phyloP scores from a whole-genome alignment of 1,140 invertebrate species.

The Pogonomyrmex barbatus region DNA sequence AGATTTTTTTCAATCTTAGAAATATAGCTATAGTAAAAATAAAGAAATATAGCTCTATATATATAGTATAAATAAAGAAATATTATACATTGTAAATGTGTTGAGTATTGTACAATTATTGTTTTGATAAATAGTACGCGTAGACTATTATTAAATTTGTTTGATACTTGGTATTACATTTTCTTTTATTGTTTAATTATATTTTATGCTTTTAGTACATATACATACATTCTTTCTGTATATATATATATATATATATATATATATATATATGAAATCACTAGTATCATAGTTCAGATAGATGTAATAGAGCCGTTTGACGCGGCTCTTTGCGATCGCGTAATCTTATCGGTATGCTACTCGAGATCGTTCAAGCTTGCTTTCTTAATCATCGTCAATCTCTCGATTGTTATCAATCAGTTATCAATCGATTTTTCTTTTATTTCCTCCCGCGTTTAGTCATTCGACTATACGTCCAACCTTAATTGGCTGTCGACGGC shows the following conservation, averaged over 20 bases:
- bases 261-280: not conserved
- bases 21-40: no score
- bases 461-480: slow-evolving; percentile 37
- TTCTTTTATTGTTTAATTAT: no score
- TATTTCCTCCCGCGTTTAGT: slow-evolving; percentile 32
- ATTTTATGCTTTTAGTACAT: no score
- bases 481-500: slow-evolving; percentile 56
- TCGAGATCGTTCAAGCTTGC: not conserved
- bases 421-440: slow-evolving; percentile 39
- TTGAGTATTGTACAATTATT: no score
- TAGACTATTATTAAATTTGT: no score
- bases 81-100: no score
- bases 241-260: no score
- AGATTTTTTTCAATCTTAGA: no score
- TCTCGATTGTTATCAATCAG: slow-evolving; percentile 26
- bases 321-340: not conserved
- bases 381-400: not conserved
- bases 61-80: no score
- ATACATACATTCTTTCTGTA: not conserved
- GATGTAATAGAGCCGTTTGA: not conserved
- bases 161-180: no score
- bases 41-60: no score
- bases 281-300: not conserved
- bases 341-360: slow-evolving; percentile 24
- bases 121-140: no score